Base-by-base conservation (phyloP, 2,888 invertebrate species). In the Epirrhoe tristata region DNA sequence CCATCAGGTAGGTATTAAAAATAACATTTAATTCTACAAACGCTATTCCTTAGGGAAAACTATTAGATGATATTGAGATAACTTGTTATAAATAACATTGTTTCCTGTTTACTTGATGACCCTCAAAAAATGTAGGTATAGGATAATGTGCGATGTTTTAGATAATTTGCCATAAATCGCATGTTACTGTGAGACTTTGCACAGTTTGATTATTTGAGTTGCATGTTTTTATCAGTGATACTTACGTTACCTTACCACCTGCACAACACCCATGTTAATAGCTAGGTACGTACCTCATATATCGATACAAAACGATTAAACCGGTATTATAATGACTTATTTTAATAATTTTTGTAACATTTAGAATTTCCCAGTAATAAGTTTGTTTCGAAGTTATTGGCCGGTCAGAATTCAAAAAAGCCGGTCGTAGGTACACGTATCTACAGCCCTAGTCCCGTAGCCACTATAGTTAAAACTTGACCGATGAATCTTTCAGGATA, bases 11-110 rank as follows among this genome's bases (percentile, higher is more conserved):
- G 1, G 24, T 24, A 24, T 24, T 24, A 24, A 24, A 24, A 24
- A 24, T 3, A 24, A 39, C 10, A 39, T 43, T 7, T 12, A 43
- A 43, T 43, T 43, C 12, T 43, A 36, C 1, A 53, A 50, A 50
- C 58, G 6, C 34, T 58, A 58, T 58, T 63, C 58, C 55, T 63
- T 14, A 67, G 53, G 67, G 67, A 67, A 60, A 67, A 63, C 36
- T 0, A 34, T 54, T 2, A 58, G 39, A 36, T 63, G 59, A 56
- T 67, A 63, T 67, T 67, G 52, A 60, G 53, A 60, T 53, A 59
- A 34, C 7, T 46, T 31, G 16, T 61, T 46, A 53, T 50, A 50
- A 50, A 55, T 36, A 51, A 32, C 32, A 12, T 6, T 6, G 54
- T 36, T 63, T 63, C 63, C 63, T 63, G 67, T 53, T 4, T 14